These are phyloP conservation scores for Meriones psammophilus DNA, from an alignment of 2,797 vertebrate species.

Conservation along the genomic window DNA sequence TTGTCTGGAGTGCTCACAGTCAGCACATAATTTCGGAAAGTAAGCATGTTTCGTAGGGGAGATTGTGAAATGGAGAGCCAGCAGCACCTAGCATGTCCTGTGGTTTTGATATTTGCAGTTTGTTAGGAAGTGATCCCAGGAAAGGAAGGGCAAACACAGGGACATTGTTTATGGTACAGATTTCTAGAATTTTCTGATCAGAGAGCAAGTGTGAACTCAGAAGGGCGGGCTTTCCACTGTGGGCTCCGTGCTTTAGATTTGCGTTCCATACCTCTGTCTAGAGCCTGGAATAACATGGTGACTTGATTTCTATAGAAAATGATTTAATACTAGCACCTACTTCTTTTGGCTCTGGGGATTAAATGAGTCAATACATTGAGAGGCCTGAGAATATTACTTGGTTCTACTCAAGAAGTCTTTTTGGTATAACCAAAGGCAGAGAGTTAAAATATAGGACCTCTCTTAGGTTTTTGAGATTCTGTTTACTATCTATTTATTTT, in stretches of 20 bases:
- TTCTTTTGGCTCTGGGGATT: conserved; percentile 1
- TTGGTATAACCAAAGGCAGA: neutral
- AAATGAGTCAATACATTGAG: neutral
- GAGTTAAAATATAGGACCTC: neutral
- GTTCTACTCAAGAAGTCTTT: conserved; percentile 6
- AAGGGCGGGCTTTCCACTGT: neutral
- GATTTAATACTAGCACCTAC: neutral
- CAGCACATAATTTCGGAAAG: conserved; percentile 56
- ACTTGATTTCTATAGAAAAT: conserved; percentile 36
- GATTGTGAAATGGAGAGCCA: conserved; percentile 52
- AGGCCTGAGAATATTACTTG: neutral
- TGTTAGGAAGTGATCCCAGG: conserved; percentile 62
- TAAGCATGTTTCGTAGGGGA: conserved; percentile 38
- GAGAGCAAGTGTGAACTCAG: conserved; percentile 1
- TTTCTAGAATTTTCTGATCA: conserved; percentile 65
- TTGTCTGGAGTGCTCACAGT: conserved; percentile 64
- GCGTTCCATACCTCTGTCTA: neutral
- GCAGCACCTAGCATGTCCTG: neutral
- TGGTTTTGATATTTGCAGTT: conserved; percentile 50
- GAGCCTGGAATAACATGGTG: neutral
- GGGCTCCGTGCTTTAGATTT: neutral
- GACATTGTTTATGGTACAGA: conserved; percentile 45
- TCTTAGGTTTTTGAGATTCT: neutral
- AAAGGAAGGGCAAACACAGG: conserved; percentile 24
- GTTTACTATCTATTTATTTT: neutral